Evolutionary conservation across 2,113 vertebrate genomes (phyloP), one percentile per base, ranked within the genome.

Genomic region (Paralichthys olivaceus): DNA sequence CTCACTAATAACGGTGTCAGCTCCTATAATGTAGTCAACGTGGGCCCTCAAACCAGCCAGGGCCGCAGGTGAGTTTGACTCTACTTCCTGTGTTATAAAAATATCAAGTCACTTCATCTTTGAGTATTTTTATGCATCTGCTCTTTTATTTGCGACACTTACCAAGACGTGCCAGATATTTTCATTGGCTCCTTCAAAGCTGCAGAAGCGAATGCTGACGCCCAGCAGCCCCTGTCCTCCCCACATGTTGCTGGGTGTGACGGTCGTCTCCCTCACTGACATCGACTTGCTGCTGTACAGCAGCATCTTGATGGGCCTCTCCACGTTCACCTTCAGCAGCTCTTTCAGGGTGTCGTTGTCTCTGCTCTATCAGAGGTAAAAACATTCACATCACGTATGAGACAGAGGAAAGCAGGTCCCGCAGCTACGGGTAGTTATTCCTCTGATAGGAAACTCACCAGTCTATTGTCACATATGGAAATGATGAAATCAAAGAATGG

Each of bases 401-500:
- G 49, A 53, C 19, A 53, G 19, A 53, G 49, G 7, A 11, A 47
- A 32, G 26, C 23, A 8, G 54, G 2, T 22, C 5, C 37, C 2
- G 28, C 5, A 63, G 22, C 55, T 28, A 8, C 32, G 37, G 22
- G 49, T n/a, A 9, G 7, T 53, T 1, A 32, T 26, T 3, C 40
- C 6, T 17, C 5, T 9, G 8, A 22, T 40, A 17, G 32, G 3
- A 40, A 29, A 80, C 80, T 92, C 93, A 99, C 98, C 94, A 99
- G 87, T 95, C 98, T 95, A 0, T 95, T 96, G 87, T 96, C 96
- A 1, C 96, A 96, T 89, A 99, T 95, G 60, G 97, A 98, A 85
- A 99, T 95, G 0, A 99, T 98, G 90, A 99, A 99, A 93, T 99
- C 98, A 93, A 99, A 99, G 93, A 98, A 99, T 0, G 97, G 98